These are phyloP conservation scores for Camponotus vicinus DNA, from an alignment of 1,140 invertebrate genomes.

Conservation along the genomic window DNA sequence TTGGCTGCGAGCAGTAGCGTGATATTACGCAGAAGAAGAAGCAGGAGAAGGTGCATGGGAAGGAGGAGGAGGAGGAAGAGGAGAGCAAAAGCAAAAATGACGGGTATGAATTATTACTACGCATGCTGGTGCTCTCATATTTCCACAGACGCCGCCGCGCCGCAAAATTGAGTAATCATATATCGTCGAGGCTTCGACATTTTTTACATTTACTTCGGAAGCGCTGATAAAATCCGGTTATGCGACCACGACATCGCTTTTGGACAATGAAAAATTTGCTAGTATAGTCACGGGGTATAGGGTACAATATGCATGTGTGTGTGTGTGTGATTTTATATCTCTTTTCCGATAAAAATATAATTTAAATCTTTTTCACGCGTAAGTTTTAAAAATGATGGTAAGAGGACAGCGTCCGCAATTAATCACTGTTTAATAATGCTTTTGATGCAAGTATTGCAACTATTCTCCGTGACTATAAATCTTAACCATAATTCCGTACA, in stretches of 20 bases:
- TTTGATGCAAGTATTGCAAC: background rate
- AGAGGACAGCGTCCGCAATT: background rate
- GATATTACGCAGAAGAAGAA: slow-evolving; percentile 68
- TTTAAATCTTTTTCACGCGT: background rate
- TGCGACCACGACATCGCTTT: background rate
- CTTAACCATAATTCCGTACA: background rate
- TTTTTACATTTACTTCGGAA: slow-evolving; percentile 44
- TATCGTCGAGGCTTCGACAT: slow-evolving; percentile 54
- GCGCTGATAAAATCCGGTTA: slow-evolving; percentile 32
- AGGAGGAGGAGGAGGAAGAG: slow-evolving; percentile 5
- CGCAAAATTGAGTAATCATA: slow-evolving; percentile 49
- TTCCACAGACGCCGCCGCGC: slow-evolving; percentile 34
- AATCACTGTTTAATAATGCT: background rate
- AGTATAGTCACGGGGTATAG: no score
- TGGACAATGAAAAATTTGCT: slow-evolving; percentile 17
- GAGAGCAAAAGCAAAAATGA: slow-evolving; percentile 70
- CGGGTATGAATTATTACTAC: slow-evolving; percentile 77
- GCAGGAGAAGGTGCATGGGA: background rate
- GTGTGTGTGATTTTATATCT: background rate
- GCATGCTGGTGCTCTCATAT: slow-evolving; percentile 63
- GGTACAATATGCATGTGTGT: no score
- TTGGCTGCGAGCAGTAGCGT: slow-evolving; percentile 69
- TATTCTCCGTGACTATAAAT: background rate
- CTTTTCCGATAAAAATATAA: background rate
- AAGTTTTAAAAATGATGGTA: background rate